Evolutionary conservation across 2,797 vertebrate species (phyloP).

Genomic region (Acanthornis magna): DNA sequence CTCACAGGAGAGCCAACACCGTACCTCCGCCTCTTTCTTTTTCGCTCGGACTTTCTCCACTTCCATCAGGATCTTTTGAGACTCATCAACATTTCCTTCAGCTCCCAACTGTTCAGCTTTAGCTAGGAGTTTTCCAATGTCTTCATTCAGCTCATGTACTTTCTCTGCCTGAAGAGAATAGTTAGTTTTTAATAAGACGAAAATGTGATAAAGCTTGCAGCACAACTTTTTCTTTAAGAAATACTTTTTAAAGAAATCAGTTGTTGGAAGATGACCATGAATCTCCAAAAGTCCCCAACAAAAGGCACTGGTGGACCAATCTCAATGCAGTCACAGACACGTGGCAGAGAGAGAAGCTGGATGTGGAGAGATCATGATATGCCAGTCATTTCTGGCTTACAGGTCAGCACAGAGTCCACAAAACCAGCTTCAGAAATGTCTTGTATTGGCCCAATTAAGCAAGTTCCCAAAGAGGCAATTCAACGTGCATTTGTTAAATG

Average conservation of each 20-base stretch:
- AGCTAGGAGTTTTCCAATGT: conserved; percentile 96
- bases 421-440: neutral
- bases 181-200: neutral
- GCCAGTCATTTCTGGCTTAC: neutral
- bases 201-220: neutral
- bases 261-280: neutral
- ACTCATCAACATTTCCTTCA: conserved; percentile 96
- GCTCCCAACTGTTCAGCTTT: conserved; percentile 97
- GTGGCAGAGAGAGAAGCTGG: neutral
- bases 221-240: neutral
- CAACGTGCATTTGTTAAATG: neutral
- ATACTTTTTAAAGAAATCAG: neutral
- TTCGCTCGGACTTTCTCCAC: conserved; percentile 94
- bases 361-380: neutral
- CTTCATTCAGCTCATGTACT: conserved; percentile 97
- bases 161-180: conserved; percentile 87
- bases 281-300: neutral
- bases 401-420: neutral
- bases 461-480: neutral
- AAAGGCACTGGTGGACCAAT: neutral
- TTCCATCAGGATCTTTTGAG: conserved; percentile 96
- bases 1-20: neutral
- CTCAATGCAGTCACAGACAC: neutral
- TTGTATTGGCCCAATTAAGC: neutral
- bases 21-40: conserved; percentile 98